Base-by-base conservation (phyloP, 2,888 invertebrate species). In the Rapana venosa region DNA sequence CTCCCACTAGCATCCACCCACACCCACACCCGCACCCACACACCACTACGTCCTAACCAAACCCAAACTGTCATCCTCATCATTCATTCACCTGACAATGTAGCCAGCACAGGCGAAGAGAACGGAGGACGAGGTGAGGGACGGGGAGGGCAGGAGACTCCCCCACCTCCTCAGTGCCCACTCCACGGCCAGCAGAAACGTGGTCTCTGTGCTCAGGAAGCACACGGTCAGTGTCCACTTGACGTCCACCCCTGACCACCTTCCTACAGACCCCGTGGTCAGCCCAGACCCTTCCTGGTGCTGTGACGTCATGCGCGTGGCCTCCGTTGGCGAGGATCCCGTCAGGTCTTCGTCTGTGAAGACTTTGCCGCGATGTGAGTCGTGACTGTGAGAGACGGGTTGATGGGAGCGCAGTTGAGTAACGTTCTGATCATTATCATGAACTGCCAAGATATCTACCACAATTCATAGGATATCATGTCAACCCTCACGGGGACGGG, bases 141-240 rank as follows among this genome's bases (percentile, higher is more conserved):
- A 47, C 6, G 81, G 81, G 26, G 81, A 81, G 36, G 81, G 81
- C 26, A 81, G 47, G 13, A 47, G 22, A 13, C 47, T 47, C 36
- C 81, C 81, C 81, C 81, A 81, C 26, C 81, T 47, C 30, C 81
- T 81, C 47, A 81, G 81, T 11, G 81, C 26, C 81, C 81, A 81
- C 47, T 81, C 81, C 26, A 81, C 81, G 5, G 36, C 20, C 2
- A 47, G 36, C 6, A 81, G 36, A 22, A 81, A 47, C 1, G 81
- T 36, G 5, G 81, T 81, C 22, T 81, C 36, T 0, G 81, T 81
- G 47, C 81, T 47, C n/a, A 81, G 81, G 36, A 81, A 26, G 81
- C 81, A 81, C 2, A 81, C 81, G 20, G 81, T 81, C 26, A 81
- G 81, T 6, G 81, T 81, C 81, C 81, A 81, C 81, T 81, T 81